These are phyloP conservation scores for Salarias fasciatus DNA, from an alignment of 2,797 vertebrate species.

Conservation along the genomic window DNA sequence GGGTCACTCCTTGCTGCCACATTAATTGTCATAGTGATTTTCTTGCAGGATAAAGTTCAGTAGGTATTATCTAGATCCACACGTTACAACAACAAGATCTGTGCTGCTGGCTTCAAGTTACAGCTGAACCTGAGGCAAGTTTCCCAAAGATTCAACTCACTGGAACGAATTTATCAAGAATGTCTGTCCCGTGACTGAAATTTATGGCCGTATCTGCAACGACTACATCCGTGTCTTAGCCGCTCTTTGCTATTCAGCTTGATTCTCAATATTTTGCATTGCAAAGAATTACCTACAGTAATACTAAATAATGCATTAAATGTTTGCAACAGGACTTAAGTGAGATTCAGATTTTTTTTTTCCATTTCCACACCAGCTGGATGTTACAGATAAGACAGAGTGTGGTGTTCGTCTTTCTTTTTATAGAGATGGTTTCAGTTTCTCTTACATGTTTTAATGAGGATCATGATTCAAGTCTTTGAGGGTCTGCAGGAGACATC, in stretches of 20 bases:
- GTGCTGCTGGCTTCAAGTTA: not conserved
- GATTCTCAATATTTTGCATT: not conserved
- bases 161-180: slow-evolving; percentile 19
- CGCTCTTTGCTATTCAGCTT: not conserved
- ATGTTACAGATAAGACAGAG: not conserved
- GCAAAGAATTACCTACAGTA: not conserved
- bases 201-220: slow-evolving; percentile 19
- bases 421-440: no score
- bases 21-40: not conserved
- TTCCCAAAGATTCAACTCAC: slow-evolving; percentile 3
- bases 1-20: not conserved
- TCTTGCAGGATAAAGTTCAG: slow-evolving; percentile 1
- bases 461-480: no score
- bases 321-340: not conserved
- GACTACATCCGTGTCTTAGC: not conserved
- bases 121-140: not conserved
- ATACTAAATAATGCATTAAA: not conserved
- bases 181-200: slow-evolving; percentile 36
- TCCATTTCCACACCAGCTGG: not conserved
- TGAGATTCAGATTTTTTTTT: not conserved
- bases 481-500: no score
- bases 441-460: no score
- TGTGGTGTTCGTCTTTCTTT: no score
- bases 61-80: not conserved
- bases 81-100: not conserved